Evolutionary conservation across 1,140 invertebrate genomes (phyloP).

Genomic region (Centruroides vittatus): DNA sequence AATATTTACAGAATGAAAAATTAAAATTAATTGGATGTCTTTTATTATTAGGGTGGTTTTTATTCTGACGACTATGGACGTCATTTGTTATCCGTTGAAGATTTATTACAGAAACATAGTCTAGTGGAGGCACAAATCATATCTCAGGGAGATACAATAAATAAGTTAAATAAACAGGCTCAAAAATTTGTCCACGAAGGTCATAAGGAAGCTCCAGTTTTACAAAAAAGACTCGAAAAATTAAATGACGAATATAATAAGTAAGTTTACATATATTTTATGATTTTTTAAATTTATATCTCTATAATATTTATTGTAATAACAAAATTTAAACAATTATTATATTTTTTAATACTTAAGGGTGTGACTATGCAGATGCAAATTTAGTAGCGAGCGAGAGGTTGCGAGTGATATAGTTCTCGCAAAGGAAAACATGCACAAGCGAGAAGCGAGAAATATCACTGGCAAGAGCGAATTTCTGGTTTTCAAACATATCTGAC

Average conservation of each 20-base stretch:
- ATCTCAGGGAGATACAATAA: constrained; percentile 64
- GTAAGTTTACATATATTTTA: constrained; percentile 22
- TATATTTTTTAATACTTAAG: too few species aligned
- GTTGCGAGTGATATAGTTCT: too few species aligned
- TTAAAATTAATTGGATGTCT: background rate
- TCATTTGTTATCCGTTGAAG: constrained; percentile 84
- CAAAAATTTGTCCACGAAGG: constrained; percentile 26
- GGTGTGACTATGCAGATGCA: too few species aligned
- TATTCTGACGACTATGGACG: constrained; percentile 41
- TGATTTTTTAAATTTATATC: too few species aligned
- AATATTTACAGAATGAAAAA: too few species aligned
- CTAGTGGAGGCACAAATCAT: constrained; percentile 74
- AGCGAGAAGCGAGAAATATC: too few species aligned
- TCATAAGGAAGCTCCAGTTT: constrained; percentile 39
- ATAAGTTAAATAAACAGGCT: constrained; percentile 54
- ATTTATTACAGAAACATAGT: constrained; percentile 81
- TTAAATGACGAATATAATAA: constrained; percentile 55
- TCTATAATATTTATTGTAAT: too few species aligned
- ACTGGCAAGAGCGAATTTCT: too few species aligned
- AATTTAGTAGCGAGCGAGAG: too few species aligned
- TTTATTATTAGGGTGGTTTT: constrained; percentile 46
- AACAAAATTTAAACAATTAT: too few species aligned
- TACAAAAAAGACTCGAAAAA: constrained; percentile 51
- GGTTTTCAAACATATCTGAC: too few species aligned
- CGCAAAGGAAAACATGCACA: too few species aligned